These are phyloP conservation scores for Hippopotamus amphibius DNA, from an alignment of 2,113 vertebrate genomes.

Conservation along the genomic window DNA sequence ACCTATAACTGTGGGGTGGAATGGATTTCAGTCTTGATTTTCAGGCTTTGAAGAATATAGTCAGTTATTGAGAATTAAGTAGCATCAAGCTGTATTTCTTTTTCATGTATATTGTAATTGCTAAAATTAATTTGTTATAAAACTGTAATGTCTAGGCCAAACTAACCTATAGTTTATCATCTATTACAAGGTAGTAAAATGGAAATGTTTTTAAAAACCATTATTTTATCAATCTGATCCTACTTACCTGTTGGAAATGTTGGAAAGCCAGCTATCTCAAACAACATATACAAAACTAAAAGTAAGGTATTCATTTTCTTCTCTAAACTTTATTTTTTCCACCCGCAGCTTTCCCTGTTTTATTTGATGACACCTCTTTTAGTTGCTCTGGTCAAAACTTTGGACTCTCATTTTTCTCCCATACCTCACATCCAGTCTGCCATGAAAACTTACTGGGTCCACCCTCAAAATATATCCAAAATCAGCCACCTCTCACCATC, in stretches of 20 bases:
- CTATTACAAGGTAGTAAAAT: neutral
- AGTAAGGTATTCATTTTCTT: neutral
- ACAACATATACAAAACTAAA: neutral
- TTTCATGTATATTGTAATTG: neutral
- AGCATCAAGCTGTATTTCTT: neutral
- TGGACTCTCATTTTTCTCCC: neutral
- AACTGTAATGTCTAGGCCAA: constrained; percentile 15
- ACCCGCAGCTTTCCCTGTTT: neutral
- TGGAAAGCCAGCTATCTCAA: neutral
- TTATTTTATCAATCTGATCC: neutral
- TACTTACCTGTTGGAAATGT: neutral
- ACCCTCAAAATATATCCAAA: neutral
- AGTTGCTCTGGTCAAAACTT: constrained; percentile 34
- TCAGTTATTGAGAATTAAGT: constrained; percentile 31
- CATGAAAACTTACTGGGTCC: neutral
- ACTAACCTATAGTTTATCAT: constrained; percentile 11
- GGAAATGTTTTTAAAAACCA: neutral
- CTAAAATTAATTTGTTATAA: constrained; percentile 41
- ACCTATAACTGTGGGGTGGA: neutral
- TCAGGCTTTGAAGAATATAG: constrained; percentile 6
- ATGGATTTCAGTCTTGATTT: constrained; percentile 6
- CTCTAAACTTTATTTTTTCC: neutral
- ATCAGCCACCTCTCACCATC: neutral
- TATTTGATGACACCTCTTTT: neutral
- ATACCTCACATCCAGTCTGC: neutral